Evolutionary conservation across 2,113 vertebrate species (phyloP), one percentile per base, ranked within the genome.

Genomic region (Oreochromis spilurus): DNA sequence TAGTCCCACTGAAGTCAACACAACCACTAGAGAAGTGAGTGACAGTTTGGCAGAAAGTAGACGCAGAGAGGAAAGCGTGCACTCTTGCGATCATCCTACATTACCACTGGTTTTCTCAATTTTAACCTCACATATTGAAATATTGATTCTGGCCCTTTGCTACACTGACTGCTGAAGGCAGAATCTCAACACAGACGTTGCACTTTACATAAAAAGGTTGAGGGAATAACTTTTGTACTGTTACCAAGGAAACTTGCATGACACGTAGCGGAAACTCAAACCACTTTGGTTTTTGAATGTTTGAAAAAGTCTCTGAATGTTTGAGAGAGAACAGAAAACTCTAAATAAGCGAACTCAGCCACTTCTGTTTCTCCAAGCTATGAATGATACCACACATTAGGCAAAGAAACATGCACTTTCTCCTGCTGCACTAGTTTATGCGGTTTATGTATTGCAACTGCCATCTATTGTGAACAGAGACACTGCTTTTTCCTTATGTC

Each of bases 131-230:
- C 58, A 26, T 87, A 93, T 83, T 90, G 91, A 91, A 91, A 82
- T 92, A 92, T 93, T 90, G 94, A 95, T 91, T 90, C 82, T 26
- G 81, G 72, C 79, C 79, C 86, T 90, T 77, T 93, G 89, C 89
- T 86, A 50, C 72, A 36, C 34, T 40, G 88, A 80, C 81, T 79
- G 13, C 87, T 70, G 80, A 89, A 84, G 84, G 50, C 85, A 54
- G 54, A 58, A 79, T 91, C 52, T 89, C 89, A 91, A 91, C 81
- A 58, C 54, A 24, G 85, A 83, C 10, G 6, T 31, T 31, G 40
- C 26, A 75, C 78, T 84, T 70, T 45, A 85, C 24, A 7, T 70
- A 87, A 70, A 60, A 50, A 82, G 53, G 38, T 80, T 84, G 40
- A 57, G 80, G 45, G 70, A 86, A 58, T 81, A 75, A 40, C 72